Conservation (phyloP, 2,888 invertebrate genomes). For the Meandrusa payeni region DNA sequence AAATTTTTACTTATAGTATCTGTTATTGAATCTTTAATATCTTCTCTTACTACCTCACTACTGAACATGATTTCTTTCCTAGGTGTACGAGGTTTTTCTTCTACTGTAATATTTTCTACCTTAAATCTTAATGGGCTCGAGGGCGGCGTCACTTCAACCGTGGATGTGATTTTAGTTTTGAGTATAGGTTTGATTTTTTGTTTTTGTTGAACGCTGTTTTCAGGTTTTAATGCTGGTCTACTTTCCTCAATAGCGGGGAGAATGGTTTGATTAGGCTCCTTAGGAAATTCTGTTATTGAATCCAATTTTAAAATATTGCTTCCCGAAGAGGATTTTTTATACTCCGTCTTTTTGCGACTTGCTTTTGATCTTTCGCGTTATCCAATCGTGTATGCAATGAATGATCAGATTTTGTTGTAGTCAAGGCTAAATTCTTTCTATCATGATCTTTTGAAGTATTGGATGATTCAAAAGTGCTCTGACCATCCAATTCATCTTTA, state of each 20-base stretch:
- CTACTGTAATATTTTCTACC: conserved; percentile 80
- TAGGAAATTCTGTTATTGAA: conserved; percentile 69
- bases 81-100: conserved; percentile 66
- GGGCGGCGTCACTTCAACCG: conserved; percentile 73
- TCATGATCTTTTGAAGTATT: too few relatives aligned
- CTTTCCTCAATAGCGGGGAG: conserved; percentile 74
- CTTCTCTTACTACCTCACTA: conserved; percentile 41
- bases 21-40: conserved; percentile 8
- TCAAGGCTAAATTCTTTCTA: conserved; percentile 43
- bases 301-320: conserved; percentile 65
- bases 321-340: conserved; percentile 70
- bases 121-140: conserved; percentile 74
- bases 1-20: conserved; percentile 26
- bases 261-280: conserved; percentile 40
- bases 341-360: conserved; percentile 52
- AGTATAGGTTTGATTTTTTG: conserved; percentile 50
- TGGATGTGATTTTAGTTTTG: conserved; percentile 78
- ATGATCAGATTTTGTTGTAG: conserved; percentile 72
- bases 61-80: conserved; percentile 65
- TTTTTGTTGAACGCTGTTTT: conserved; percentile 26
- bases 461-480: conserved; percentile 31
- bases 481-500: conserved; percentile 30
- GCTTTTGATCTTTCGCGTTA: conserved; percentile 39
- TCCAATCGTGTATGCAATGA: conserved; percentile 60
- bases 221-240: conserved; percentile 46